Base-by-base conservation (phyloP, 2,113 vertebrate species). In the Choloepus hoffmanni region DNA sequence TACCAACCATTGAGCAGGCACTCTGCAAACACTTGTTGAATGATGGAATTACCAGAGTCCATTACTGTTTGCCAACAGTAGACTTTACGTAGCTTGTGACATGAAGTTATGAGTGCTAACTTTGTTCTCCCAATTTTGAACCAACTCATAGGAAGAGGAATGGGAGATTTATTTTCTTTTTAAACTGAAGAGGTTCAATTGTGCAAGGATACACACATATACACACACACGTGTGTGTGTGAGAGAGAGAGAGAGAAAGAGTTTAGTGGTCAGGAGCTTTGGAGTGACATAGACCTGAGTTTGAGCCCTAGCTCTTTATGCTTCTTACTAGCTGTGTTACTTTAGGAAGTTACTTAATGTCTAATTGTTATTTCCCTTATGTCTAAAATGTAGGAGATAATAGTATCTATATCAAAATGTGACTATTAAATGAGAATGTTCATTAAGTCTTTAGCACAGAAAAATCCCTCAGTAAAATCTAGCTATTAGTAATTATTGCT, bases 401-500 rank as follows among this genome's bases (percentile, higher is more conserved):
- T 45, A 79, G 33, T 89, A 53, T 88, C 18, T 88, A 15, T 8
- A 10, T 40, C 14, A 95, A 58, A 50, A 8, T n/a, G 7, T 84
- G 63, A 68, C 58, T 50, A 85, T 85, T 95, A 63, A 40, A 1
- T 82, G 7, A 23, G 36, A 67, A 43, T 67, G 11, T 36, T 89
- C 36, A 36, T 48, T 74, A 74, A 94, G 30, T 18, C 62, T 92
- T 93, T 73, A 78, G 19, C 21, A 87, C 8, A 60, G 33, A 87
- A 86, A 92, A 94, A 83, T 30, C 19, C 30, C 19, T 72, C 36
- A 72, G 33, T 85, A 83, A 96, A 90, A 62, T 89, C 30, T 85
- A 92, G 53, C 30, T 95, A 62, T 76, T 90, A 68, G 76, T 96
- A 2, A 53, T 74, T 48, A 95, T 89, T 93, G 79, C 16, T 90